Evolutionary conservation across 2,113 vertebrate genomes (phyloP).

Genomic region (Smithornis capensis): DNA sequence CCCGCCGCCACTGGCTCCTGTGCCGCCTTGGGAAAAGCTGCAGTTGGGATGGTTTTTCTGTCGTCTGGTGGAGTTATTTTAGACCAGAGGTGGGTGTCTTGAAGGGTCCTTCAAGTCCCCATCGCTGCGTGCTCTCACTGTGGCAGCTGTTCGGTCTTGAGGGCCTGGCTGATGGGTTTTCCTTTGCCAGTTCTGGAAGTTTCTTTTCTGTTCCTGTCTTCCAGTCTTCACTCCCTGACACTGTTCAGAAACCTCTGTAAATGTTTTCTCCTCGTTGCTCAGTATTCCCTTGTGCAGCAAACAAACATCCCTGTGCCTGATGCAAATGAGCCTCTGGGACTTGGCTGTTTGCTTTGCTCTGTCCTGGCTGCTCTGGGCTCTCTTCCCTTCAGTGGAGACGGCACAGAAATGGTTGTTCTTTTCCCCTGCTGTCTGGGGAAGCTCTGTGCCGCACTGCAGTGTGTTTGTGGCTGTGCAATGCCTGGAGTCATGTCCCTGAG

Average conservation of each 20-base stretch:
- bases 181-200: not conserved
- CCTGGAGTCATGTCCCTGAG: not conserved
- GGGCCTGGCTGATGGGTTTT: not conserved
- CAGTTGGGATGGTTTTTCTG: not conserved
- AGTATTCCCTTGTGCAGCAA: not conserved
- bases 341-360: not conserved
- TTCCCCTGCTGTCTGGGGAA: not conserved
- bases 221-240: not conserved
- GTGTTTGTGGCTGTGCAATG: not conserved
- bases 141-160: accelerated
- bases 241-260: not conserved
- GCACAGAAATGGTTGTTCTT: not conserved
- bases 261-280: not conserved
- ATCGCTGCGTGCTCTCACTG: not conserved
- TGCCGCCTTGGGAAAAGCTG: not conserved
- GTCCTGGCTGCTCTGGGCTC: not conserved
- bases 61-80: not conserved
- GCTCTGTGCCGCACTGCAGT: accelerated
- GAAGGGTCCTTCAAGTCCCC: not conserved
- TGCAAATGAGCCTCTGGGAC: not conserved
- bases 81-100: not conserved
- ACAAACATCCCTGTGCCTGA: not conserved
- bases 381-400: not conserved
- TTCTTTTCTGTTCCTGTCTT: not conserved
- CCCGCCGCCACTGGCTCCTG: not conserved